A percentile compares a stretch with the other conserved stretches of the same genome.
These are phyloP conservation scores for Oxycera nigricornis DNA, from an alignment of 2,888 invertebrate species.

Conservation along the genomic window DNA sequence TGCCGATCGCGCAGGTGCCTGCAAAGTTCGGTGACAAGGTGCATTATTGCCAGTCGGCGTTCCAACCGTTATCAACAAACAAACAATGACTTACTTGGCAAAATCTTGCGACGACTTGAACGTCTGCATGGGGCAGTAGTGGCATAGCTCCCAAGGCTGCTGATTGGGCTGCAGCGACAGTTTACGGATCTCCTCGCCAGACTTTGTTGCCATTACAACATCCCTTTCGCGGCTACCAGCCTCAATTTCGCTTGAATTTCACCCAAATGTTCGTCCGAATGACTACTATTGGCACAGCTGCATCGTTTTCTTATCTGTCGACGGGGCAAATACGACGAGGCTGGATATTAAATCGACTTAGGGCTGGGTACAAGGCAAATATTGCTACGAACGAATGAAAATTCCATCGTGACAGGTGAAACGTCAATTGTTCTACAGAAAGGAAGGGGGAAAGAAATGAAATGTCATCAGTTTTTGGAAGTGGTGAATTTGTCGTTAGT, in stretches of 20 bases:
- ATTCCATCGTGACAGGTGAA: constrained; percentile 42
- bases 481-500: too few species aligned
- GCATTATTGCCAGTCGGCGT: not conserved
- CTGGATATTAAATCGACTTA: not conserved
- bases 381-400: not conserved
- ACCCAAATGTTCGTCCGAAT: not conserved
- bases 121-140: constrained; percentile 68
- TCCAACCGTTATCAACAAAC: not conserved
- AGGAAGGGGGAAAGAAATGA: too few species aligned
- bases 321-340: not conserved
- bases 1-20: constrained; percentile 82
- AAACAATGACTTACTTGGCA: constrained; percentile 63
- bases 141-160: constrained; percentile 67
- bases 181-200: constrained; percentile 39
- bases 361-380: constrained; percentile 1
- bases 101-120: constrained; percentile 68
- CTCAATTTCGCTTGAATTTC: not conserved
- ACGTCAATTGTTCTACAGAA: too few species aligned
- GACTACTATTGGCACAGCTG: not conserved
- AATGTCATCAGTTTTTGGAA: too few species aligned
- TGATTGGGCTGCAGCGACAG: constrained; percentile 36
- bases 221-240: too few species aligned
- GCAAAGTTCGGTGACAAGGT: constrained; percentile 53
- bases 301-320: not conserved
- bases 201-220: constrained; percentile 41